These are phyloP conservation scores for Agelas oroides DNA, from an alignment of 37 sponge, comb jelly and placozoan species.

Conservation along the genomic window DNA sequence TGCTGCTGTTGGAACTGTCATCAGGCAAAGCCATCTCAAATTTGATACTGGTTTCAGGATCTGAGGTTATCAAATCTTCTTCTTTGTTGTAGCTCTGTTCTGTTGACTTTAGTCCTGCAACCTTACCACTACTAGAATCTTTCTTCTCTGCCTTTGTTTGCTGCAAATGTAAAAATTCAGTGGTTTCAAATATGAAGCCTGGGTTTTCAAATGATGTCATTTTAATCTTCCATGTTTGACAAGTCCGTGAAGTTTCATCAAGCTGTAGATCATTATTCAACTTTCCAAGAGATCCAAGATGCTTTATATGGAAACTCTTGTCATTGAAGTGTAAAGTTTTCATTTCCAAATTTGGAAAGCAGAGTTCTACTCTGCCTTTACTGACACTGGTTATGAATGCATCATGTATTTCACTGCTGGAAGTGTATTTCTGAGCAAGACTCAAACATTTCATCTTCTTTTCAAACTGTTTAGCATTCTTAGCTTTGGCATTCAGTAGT, in stretches of 20 bases:
- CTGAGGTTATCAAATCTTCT: no score
- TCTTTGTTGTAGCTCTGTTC: no score
- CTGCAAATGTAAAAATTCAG: not conserved
- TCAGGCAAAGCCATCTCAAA: not conserved
- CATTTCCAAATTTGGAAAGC: conserved; percentile 9
- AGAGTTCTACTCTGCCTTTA: conserved; percentile 13
- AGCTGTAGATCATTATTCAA: not conserved
- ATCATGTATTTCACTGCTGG: conserved; percentile 20
- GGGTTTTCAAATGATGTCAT: conserved; percentile 5
- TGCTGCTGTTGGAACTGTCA: not conserved
- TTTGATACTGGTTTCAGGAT: no score
- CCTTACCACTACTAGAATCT: no score
- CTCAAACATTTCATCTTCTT: conserved; percentile 5
- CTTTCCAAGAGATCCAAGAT: no score
- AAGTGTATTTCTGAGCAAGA: conserved; percentile 15
- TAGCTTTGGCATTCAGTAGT: conserved; percentile 13
- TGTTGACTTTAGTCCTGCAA: no score
- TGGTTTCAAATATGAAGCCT: not conserved
- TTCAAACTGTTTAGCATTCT: conserved; percentile 58
- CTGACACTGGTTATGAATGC: not conserved
- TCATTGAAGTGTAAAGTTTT: not conserved
- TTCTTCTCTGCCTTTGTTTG: no score
- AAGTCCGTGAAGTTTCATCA: not conserved
- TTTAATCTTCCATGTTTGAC: conserved; percentile 12
- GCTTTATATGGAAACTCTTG: not conserved